Percentiles rank a stretch among this genome's conserved stretches.
These are phyloP conservation scores for Tragelaphus buxtoni DNA, from an alignment of 2,113 vertebrate species.

Conservation along the genomic window DNA sequence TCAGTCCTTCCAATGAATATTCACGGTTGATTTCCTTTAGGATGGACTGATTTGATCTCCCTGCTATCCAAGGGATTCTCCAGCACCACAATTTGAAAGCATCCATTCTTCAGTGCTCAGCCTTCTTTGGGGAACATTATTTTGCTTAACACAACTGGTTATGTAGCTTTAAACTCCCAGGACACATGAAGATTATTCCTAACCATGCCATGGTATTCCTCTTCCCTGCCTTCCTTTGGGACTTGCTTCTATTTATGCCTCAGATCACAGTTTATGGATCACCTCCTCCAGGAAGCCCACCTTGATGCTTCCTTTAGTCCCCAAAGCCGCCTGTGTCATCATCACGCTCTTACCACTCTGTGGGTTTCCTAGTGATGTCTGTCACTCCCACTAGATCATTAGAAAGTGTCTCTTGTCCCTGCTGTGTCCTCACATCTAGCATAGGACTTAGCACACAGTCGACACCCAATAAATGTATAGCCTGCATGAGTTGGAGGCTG, in stretches of 20 bases:
- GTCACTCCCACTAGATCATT: neutral
- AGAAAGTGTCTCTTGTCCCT: neutral
- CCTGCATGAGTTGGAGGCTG: neutral
- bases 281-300: neutral
- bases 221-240: neutral
- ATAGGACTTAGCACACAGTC: neutral
- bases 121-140: neutral
- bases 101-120: neutral
- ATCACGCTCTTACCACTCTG: neutral
- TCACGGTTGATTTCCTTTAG: neutral
- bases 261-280: neutral
- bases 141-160: neutral
- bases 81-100: neutral
- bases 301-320: neutral
- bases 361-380: neutral
- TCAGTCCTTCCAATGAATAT: neutral
- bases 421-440: neutral
- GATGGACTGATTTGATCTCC: neutral
- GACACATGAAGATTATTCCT: neutral
- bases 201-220: rapidly evolving
- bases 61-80: neutral
- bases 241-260: neutral
- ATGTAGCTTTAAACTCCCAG: neutral
- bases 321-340: neutral
- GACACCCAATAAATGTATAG: neutral